Evolutionary conservation across 2,888 invertebrate species (phyloP).

Genomic region (Pollenia amentaria): DNA sequence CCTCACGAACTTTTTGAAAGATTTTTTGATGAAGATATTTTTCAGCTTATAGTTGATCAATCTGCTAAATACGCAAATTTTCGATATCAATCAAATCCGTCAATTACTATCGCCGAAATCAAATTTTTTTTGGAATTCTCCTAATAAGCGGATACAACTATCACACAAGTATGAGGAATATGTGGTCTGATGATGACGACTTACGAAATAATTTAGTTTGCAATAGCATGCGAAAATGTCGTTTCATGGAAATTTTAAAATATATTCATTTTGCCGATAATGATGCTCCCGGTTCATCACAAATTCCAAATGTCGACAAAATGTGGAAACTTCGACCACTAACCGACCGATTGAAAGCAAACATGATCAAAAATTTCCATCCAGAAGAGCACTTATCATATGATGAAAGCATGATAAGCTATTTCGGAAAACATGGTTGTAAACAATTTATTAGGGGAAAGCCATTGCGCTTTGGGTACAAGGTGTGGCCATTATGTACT

Average conservation of each 20-base stretch:
- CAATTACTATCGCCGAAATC: not conserved
- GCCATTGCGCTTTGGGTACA: conserved; percentile 78
- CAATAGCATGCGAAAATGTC: conserved; percentile 33
- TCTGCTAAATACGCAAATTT: not conserved
- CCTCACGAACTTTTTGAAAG: not conserved
- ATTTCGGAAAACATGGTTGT: conserved; percentile 55
- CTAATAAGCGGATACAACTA: not conserved
- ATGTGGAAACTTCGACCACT: conserved; percentile 62
- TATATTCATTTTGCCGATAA: conserved; percentile 44
- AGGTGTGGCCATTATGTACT: conserved; percentile 4
- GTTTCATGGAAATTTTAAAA: conserved; percentile 54
- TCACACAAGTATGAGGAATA: not conserved
- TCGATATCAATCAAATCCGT: not conserved
- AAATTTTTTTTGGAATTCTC: not conserved
- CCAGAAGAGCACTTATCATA: conserved; percentile 46
- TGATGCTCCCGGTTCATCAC: not conserved
- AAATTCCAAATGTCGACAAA: not conserved
- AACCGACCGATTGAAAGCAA: conserved; percentile 39
- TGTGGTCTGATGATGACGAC: conserved; percentile 33
- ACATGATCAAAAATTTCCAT: conserved; percentile 51
- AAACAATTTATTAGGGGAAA: conserved; percentile 74
- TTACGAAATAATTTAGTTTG: conserved; percentile 52
- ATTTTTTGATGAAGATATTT: not conserved
- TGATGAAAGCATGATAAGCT: conserved; percentile 54
- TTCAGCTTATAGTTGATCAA: not conserved